These are phyloP conservation scores for Chromobotia macracanthus DNA, from an alignment of 2,797 vertebrate species.

Conservation along the genomic window DNA sequence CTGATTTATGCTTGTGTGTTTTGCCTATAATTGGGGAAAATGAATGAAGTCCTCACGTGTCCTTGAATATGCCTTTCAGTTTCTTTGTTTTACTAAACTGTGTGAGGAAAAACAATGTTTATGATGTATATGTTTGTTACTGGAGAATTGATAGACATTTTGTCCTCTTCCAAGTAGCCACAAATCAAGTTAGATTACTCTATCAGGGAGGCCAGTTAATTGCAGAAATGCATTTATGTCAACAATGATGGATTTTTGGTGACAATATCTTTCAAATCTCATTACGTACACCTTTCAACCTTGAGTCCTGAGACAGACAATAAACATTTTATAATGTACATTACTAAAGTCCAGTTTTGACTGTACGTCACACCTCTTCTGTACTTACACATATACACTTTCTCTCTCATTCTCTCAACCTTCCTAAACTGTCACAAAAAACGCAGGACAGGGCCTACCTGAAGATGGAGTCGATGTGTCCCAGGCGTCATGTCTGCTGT, in stretches of 20 bases:
- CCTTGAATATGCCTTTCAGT: constrained; percentile 22
- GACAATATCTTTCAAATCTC: constrained; percentile 52
- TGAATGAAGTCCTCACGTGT: constrained; percentile 32
- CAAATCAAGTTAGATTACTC: constrained; percentile 59
- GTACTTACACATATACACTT: constrained; percentile 19
- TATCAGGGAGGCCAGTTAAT: constrained; percentile 59
- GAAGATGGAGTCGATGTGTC: constrained; percentile 80
- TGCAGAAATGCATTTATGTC: constrained; percentile 60
- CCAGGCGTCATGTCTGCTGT: constrained; percentile 93
- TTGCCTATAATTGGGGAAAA: constrained; percentile 8
- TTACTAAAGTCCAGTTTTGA: constrained; percentile 1
- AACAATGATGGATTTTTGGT: constrained; percentile 50
- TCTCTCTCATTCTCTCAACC: constrained; percentile 67
- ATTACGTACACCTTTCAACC: constrained; percentile 49
- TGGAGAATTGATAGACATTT: constrained; percentile 48
- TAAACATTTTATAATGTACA: constrained; percentile 40
- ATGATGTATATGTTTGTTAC: constrained; percentile 53
- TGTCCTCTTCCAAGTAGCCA: constrained; percentile 44
- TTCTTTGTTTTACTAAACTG: constrained; percentile 51
- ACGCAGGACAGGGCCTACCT: constrained; percentile 69
- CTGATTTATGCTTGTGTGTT: not conserved
- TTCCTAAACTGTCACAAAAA: constrained; percentile 76
- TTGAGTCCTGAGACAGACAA: constrained; percentile 36
- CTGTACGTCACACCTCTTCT: constrained; percentile 29
- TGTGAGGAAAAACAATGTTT: constrained; percentile 34